These are phyloP conservation scores for Enteromius treurensis DNA, from an alignment of 2,797 vertebrate genomes.

Conservation along the genomic window DNA sequence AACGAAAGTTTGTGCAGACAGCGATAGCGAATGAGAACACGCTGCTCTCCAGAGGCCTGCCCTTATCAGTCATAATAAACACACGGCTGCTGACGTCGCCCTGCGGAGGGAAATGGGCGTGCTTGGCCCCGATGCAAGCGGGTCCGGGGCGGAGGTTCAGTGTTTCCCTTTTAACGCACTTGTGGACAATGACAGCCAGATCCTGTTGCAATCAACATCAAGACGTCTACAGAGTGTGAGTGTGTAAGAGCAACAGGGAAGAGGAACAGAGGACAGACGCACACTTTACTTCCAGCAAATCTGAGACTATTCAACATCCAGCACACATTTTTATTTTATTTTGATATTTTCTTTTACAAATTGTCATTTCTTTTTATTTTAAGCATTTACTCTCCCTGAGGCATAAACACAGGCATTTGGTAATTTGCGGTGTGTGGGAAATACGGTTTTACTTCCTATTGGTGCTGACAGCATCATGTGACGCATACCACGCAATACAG, in stretches of 20 bases:
- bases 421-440: not conserved
- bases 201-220: conserved; percentile 12
- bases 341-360: not conserved
- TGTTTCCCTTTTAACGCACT: conserved; percentile 30
- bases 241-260: not conserved
- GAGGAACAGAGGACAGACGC: not conserved
- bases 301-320: not conserved
- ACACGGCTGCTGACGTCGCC: not conserved
- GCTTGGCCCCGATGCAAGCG: not conserved
- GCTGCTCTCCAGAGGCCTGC: conserved; percentile 21
- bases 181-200: conserved; percentile 29
- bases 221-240: not conserved
- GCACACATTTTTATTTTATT: not conserved
- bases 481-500: not conserved
- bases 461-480: conserved; percentile 7
- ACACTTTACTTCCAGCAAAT: not conserved
- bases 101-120: conserved; percentile 21
- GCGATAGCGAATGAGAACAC: conserved; percentile 15
- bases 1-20: conserved; percentile 17
- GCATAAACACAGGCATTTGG: not conserved
- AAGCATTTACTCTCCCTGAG: not conserved
- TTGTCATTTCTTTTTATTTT: not conserved
- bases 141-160: conserved; percentile 12
- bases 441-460: conserved; percentile 4
- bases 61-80: conserved; percentile 51